Evolutionary conservation across 2,113 vertebrate species (phyloP).

Genomic region (Scomber scombrus): DNA sequence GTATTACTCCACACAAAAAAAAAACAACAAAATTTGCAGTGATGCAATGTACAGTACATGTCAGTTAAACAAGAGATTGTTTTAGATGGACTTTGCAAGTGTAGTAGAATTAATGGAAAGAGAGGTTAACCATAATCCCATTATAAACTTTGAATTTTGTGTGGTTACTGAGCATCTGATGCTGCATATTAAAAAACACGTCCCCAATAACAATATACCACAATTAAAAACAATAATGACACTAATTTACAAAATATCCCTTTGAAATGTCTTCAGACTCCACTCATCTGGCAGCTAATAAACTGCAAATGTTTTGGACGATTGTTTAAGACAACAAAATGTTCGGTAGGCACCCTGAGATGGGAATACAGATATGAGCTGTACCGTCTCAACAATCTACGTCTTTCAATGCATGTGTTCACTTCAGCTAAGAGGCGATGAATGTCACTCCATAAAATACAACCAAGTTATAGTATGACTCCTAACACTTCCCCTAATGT

Average conservation of each 20-base stretch:
- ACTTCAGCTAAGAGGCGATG: slow-evolving; percentile 33
- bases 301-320: slow-evolving; percentile 42
- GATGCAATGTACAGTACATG: slow-evolving; percentile 11
- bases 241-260: slow-evolving; percentile 71
- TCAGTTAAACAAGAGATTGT: slow-evolving; percentile 40
- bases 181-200: slow-evolving; percentile 46
- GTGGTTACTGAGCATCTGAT: slow-evolving; percentile 45
- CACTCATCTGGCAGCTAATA: slow-evolving; percentile 44
- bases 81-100: slow-evolving; percentile 64
- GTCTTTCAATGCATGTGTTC: too few relatives aligned
- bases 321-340: slow-evolving; percentile 48
- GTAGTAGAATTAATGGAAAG: slow-evolving; percentile 13
- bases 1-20: background rate
- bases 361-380: slow-evolving; percentile 70
- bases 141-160: slow-evolving; percentile 32
- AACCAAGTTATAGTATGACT: slow-evolving; percentile 1
- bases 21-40: slow-evolving; percentile 2
- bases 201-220: slow-evolving; percentile 66
- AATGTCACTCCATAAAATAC: slow-evolving; percentile 21
- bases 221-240: slow-evolving; percentile 73
- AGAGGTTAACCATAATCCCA: slow-evolving; percentile 16
- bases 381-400: slow-evolving; percentile 35
- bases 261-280: slow-evolving; percentile 65
- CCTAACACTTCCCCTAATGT: background rate
- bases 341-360: slow-evolving; percentile 78